Conservation (phyloP, 2,797 vertebrate genomes). For the Orientallactaga sibirica region DNA sequence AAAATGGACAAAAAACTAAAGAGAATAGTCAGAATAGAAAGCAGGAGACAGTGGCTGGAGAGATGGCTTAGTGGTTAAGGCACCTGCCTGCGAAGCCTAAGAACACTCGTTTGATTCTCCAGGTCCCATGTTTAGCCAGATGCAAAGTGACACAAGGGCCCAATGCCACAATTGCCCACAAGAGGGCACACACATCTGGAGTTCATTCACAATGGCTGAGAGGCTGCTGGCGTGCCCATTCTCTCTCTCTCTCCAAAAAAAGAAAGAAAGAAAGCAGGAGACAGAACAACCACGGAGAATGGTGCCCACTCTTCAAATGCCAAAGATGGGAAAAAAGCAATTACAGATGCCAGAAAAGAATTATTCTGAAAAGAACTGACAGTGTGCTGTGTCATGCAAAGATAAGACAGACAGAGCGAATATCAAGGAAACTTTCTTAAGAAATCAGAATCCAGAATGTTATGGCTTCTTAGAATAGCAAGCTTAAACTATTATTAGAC, state of each 20-base stretch:
- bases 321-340: neutral
- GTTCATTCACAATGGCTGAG: too few species aligned
- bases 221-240: too few species aligned
- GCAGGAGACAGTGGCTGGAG: neutral
- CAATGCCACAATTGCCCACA: too few species aligned
- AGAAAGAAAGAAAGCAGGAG: neutral
- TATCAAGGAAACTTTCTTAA: neutral
- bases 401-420: neutral
- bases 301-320: neutral
- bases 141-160: too few species aligned
- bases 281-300: neutral
- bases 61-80: too few species aligned
- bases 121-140: too few species aligned
- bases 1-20: neutral
- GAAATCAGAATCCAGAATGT: neutral
- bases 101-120: too few species aligned
- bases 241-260: neutral
- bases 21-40: neutral
- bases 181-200: too few species aligned
- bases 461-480: neutral
- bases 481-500: too few species aligned
- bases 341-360: neutral
- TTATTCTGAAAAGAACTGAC: neutral
- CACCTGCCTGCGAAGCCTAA: too few species aligned
- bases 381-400: neutral